A percentile compares a stretch with the other conserved stretches of the same genome.
Evolutionary conservation across 2,113 vertebrate species (phyloP).

Genomic region (Tapirus terrestris): DNA sequence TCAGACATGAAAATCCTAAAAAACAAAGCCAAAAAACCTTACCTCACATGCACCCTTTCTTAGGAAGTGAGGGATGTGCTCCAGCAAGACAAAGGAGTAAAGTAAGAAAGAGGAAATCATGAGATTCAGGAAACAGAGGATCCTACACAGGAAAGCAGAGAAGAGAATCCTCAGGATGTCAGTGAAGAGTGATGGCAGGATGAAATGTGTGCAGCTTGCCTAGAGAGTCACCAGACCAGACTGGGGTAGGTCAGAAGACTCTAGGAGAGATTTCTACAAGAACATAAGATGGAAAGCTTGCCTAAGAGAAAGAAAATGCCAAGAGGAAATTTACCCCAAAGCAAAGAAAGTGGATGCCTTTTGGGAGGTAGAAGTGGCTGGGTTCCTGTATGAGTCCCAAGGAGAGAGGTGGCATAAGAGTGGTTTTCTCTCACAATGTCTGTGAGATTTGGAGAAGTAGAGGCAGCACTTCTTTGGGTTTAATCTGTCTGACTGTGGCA

Average conservation of each 20-base stretch:
- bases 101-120: not conserved
- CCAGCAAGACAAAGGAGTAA: slow-evolving; percentile 10
- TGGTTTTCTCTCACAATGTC: not conserved
- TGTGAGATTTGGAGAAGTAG: not conserved
- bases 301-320: not conserved
- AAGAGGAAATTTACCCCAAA: not conserved
- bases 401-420: not conserved
- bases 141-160: not conserved
- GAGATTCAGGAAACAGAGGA: not conserved
- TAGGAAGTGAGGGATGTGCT: not conserved
- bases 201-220: not conserved
- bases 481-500: not conserved
- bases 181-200: not conserved
- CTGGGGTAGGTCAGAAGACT: not conserved
- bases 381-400: not conserved
- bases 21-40: not conserved
- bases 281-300: not conserved
- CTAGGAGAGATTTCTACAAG: not conserved
- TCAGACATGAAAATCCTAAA: not conserved
- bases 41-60: not conserved
- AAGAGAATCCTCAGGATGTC: not conserved
- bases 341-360: rapidly evolving
- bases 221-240: not conserved
- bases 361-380: not conserved
- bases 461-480: not conserved